Base-by-base conservation (phyloP, 2,888 invertebrate genomes). In the Oligia fasciuncula region DNA sequence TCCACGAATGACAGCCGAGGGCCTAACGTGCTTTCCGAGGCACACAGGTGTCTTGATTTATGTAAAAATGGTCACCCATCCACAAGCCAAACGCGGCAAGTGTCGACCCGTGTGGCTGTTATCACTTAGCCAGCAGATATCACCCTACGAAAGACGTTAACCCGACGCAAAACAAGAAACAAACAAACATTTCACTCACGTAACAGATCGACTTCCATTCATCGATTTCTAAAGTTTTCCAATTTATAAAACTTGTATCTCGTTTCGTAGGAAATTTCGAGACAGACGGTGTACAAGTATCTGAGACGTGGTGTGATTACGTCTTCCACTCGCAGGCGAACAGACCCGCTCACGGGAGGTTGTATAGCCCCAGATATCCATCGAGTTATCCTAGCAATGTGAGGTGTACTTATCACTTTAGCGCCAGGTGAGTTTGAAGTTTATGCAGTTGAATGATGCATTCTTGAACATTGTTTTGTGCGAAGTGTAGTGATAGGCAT, bases 321-420 rank as follows among this genome's bases (percentile, higher is more conserved):
- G 98, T 98, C 94, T 99, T 99, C 94, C 97, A 98, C 92, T 98
- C 98, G 90, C 97, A 97, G 74, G 97, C 97, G 86, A 97, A 97
- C 89, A 97, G 97, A 80, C 97, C 97, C 60, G 96, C 97, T 72
- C 98, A 98, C 92, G 98, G 99, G 23, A 97, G 98, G 81, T 98
- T 99, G 93, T 99, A 98, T 93, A 99, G 99, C 73, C 99, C 99
- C 0, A 98, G 99, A 86, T 99, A 99, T 96, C 99, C 99, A 13
- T 99, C 99, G 74, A 98, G 98, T 89, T 99, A 99, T 95, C 99
- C 99, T 3, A 98, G 98, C 93, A 98, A 99, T 94, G 97, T 98
- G 88, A 97, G 98, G 90, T 99, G 99, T 96, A 98, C 98, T 87
- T 99, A 99, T 96, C 98, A 98, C 92, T 98, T 99, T 94, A 97